Evolutionary conservation across 1,140 invertebrate species (phyloP).

Genomic region (Drosophila insularis): DNA sequence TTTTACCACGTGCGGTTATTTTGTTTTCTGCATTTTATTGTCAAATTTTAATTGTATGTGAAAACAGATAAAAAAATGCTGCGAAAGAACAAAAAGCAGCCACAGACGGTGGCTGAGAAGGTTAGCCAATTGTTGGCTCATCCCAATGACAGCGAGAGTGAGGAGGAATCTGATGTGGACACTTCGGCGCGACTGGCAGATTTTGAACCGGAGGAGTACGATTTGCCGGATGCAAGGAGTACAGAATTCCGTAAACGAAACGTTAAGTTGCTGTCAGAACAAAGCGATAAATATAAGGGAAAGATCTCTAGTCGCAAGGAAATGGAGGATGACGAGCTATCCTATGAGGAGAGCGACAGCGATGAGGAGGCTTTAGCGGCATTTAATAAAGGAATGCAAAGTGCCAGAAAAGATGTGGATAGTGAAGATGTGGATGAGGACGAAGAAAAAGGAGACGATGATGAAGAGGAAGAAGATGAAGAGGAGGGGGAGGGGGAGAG

Average conservation of each 20-base stretch:
- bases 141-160: constrained; percentile 65
- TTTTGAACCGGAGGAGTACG: constrained; percentile 84
- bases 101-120: constrained; percentile 68
- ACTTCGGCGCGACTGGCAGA: constrained; percentile 65
- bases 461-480: constrained; percentile 22
- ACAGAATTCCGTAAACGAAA: constrained; percentile 87
- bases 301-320: constrained; percentile 86
- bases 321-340: constrained; percentile 59
- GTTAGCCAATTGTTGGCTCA: constrained; percentile 59
- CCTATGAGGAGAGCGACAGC: constrained; percentile 43
- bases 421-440: constrained; percentile 50
- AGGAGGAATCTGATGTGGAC: constrained; percentile 57
- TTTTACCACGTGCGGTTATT: background rate
- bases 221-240: constrained; percentile 83
- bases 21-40: background rate
- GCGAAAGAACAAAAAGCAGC: constrained; percentile 61
- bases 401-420: constrained; percentile 46
- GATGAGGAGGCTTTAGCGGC: constrained; percentile 41
- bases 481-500: constrained; percentile 38
- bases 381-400: background rate
- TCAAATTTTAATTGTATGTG: constrained; percentile 14
- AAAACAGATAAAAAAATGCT: constrained; percentile 50
- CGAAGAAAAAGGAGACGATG: background rate
- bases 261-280: constrained; percentile 86
- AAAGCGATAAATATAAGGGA: constrained; percentile 89